These are phyloP conservation scores for Labeo calbasu DNA, from an alignment of 2,797 vertebrate genomes.

Conservation along the genomic window DNA sequence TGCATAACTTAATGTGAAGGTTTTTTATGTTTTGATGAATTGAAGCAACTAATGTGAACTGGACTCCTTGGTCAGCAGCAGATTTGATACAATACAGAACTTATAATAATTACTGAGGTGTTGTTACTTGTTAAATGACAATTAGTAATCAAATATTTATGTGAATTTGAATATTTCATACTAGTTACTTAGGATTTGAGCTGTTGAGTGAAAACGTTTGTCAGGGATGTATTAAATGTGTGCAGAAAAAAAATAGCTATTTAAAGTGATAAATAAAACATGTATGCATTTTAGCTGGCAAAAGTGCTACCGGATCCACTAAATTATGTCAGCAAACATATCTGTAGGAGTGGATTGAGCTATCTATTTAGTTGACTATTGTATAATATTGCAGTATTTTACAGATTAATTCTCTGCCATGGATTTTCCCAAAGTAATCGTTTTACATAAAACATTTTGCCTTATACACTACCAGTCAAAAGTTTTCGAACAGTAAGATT, in stretches of 20 bases:
- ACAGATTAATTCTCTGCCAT: not conserved
- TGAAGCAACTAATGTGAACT: not conserved
- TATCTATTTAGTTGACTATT: not conserved
- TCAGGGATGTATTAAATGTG: not conserved
- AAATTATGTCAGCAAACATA: not conserved
- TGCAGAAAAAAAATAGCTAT: too few species aligned
- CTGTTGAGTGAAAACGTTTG: not conserved
- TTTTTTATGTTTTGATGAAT: not conserved
- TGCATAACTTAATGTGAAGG: not conserved
- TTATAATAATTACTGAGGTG: not conserved
- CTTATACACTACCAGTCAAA: not conserved
- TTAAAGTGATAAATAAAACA: not conserved
- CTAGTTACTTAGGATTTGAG: not conserved
- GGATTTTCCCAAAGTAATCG: not conserved
- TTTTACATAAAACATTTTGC: not conserved
- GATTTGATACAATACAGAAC: not conserved
- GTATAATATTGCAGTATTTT: not conserved
- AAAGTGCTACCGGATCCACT: not conserved
- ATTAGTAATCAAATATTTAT: not conserved
- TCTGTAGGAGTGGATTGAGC: not conserved
- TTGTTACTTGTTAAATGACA: not conserved
- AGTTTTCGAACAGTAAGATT: too few species aligned
- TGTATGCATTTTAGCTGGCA: not conserved
- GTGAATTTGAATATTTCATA: not conserved
- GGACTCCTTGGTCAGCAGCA: not conserved